Percentiles rank a stretch among this genome's conserved stretches.
Conservation (phyloP, 2,113 vertebrate genomes). For the Pseudorasbora parva region DNA sequence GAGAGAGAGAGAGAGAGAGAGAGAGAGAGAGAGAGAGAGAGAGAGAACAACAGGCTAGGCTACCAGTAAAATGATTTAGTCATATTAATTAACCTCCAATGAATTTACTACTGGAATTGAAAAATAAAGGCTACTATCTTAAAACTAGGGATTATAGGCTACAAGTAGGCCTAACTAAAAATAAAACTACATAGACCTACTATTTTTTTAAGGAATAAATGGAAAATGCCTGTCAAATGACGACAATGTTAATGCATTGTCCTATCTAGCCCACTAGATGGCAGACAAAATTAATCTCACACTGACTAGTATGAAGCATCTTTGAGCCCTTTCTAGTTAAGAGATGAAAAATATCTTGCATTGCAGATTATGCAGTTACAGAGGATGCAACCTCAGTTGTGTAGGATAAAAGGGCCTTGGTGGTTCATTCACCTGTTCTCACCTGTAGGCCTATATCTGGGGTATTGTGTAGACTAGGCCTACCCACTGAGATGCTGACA, state of each 20-base stretch:
- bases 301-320: neutral
- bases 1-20: no score
- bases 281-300: neutral
- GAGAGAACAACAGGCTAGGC: neutral
- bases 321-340: neutral
- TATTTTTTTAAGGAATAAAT: neutral
- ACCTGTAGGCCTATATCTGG: slow-evolving; percentile 4
- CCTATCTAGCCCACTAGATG: slow-evolving; percentile 5
- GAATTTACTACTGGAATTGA: neutral
- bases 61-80: neutral
- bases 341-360: neutral
- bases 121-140: neutral
- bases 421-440: slow-evolving; percentile 5
- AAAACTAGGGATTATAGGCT: neutral
- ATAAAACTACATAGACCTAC: neutral
- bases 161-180: neutral
- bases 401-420: neutral
- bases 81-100: neutral
- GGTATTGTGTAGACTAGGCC: no score
- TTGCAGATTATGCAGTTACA: neutral
- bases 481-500: neutral
- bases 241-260: neutral
- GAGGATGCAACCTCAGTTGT: neutral
- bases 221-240: neutral
- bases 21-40: no score